Percentiles rank a stretch among this genome's conserved stretches.
phyloP scores from a whole-genome alignment of 1,140 invertebrate genomes.

The Laupala kohalensis region DNA sequence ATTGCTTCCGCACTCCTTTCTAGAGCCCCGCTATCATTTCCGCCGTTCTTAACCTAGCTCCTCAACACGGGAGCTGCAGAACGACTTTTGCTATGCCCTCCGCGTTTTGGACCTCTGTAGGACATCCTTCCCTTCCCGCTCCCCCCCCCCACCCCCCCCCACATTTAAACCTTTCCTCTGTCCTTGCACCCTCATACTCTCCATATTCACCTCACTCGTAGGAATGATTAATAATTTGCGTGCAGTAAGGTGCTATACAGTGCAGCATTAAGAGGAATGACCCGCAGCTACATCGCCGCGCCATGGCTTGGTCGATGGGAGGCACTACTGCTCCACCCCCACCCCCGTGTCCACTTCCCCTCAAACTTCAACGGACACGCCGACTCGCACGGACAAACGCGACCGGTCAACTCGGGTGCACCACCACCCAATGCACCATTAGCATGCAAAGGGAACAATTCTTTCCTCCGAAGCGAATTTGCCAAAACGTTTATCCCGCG shows the following conservation, averaged over 20 bases:
- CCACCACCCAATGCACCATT: not conserved
- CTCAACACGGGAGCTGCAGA: no score
- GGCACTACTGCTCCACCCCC: not conserved
- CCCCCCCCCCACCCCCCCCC: no score
- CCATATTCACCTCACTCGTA: not conserved
- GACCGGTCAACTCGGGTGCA: not conserved
- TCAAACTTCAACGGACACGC: not conserved
- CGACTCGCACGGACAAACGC: not conserved
- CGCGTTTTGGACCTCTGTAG: no score
- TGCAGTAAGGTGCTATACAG: not conserved
- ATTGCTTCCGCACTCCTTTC: no score
- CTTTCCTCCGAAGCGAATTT: not conserved
- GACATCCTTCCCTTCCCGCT: no score
- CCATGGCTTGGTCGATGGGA: not conserved
- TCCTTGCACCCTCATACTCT: no score
- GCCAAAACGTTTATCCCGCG: not conserved
- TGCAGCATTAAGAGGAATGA: not conserved
- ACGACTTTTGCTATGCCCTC: no score
- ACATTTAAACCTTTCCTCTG: no score
- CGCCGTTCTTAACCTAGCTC: no score
- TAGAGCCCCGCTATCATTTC: no score
- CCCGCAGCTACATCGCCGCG: no score
- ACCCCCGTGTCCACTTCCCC: not conserved
- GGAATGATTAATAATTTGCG: not conserved
- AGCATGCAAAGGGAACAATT: not conserved